Percentiles rank a stretch among this genome's conserved stretches.
Evolutionary conservation across 2,888 invertebrate genomes (phyloP).

Genomic region (Idaea dimidiata): DNA sequence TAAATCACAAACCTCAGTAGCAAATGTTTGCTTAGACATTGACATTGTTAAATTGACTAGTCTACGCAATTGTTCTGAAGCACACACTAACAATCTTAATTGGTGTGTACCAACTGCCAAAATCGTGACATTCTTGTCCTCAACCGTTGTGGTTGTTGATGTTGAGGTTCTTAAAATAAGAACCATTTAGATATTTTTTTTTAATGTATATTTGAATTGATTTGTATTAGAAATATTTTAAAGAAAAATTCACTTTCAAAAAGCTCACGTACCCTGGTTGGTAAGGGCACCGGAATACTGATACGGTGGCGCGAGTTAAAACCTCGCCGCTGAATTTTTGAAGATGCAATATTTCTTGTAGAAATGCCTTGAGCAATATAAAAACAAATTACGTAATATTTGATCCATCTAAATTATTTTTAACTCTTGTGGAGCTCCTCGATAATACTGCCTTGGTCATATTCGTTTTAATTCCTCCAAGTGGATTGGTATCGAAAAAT

Average conservation of each 20-base stretch:
- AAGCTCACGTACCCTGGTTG: too few relatives aligned
- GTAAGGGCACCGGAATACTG: too few relatives aligned
- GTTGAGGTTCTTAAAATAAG: too few relatives aligned
- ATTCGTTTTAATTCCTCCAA: not conserved
- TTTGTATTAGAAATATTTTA: too few relatives aligned
- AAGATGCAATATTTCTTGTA: too few relatives aligned
- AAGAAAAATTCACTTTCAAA: too few relatives aligned
- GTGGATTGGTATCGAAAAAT: not conserved
- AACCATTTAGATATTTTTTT: too few relatives aligned
- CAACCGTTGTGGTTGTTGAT: constrained; percentile 8
- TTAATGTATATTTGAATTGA: too few relatives aligned
- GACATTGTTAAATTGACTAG: not conserved
- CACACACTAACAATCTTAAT: constrained; percentile 31
- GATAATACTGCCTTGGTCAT: not conserved
- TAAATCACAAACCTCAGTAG: not conserved
- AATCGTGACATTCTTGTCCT: constrained; percentile 26
- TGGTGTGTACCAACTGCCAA: constrained; percentile 27
- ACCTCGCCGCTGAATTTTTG: too few relatives aligned
- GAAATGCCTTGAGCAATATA: too few relatives aligned
- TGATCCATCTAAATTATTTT: not conserved
- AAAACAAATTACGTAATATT: too few relatives aligned
- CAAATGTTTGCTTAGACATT: constrained; percentile 12
- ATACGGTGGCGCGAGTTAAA: too few relatives aligned
- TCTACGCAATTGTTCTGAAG: constrained; percentile 20
- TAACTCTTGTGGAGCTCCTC: not conserved